Conservation (phyloP, 2,113 vertebrate species). For the Macrotis lagotis region DNA sequence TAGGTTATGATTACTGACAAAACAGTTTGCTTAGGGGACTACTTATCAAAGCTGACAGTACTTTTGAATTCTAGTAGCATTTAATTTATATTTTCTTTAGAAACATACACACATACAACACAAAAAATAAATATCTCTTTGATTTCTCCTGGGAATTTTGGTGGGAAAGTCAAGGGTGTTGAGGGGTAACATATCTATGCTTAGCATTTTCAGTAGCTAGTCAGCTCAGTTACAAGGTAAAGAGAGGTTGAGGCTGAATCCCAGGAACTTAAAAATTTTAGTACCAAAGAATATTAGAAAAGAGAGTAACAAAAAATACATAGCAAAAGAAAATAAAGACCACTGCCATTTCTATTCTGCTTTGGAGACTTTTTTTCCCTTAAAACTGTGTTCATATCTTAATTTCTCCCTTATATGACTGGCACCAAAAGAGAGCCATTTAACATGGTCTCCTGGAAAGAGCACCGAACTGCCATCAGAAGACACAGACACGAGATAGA, state of each 20-base stretch:
- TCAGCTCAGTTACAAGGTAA: slow-evolving; percentile 48
- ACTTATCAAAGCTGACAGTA: slow-evolving; percentile 79
- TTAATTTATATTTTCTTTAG: slow-evolving; percentile 74
- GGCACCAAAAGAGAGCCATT: not conserved
- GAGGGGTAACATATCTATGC: slow-evolving; percentile 47
- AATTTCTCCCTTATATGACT: not conserved
- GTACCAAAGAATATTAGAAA: slow-evolving; percentile 26
- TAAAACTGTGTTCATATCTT: not conserved
- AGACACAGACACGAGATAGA: not conserved
- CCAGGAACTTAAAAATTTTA: slow-evolving; percentile 16
- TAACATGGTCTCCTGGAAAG: not conserved
- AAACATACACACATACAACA: slow-evolving; percentile 58
- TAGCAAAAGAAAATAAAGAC: slow-evolving; percentile 9
- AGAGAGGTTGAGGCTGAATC: not conserved
- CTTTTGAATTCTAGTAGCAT: slow-evolving; percentile 72
- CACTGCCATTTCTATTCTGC: not conserved
- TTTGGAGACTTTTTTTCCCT: slow-evolving; percentile 4
- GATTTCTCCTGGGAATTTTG: slow-evolving; percentile 71
- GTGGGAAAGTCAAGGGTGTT: slow-evolving; percentile 69
- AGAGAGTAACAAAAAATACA: not conserved
- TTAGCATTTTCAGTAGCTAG: slow-evolving; percentile 66
- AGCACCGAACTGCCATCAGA: not conserved
- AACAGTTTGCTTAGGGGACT: slow-evolving; percentile 76
- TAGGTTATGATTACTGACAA: slow-evolving; percentile 77
- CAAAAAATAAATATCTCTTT: slow-evolving; percentile 72